phyloP scores from a whole-genome alignment of 1,140 invertebrate genomes.

The Orius insidiosus region DNA sequence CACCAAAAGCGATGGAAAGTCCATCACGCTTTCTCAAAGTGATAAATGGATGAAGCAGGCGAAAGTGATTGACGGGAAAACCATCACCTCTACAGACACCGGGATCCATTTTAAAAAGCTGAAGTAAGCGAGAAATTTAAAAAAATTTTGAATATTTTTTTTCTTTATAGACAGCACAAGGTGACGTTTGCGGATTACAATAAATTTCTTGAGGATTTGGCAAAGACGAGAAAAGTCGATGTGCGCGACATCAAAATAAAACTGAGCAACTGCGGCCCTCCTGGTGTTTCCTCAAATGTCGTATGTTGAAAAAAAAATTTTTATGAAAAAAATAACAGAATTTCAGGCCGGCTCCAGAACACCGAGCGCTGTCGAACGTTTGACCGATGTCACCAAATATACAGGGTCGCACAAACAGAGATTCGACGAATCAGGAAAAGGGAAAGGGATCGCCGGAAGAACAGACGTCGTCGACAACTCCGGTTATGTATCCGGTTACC shows the following conservation, averaged over 20 bases:
- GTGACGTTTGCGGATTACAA: conserved; percentile 41
- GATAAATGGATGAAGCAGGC: conserved; percentile 95
- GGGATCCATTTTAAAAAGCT: conserved; percentile 78
- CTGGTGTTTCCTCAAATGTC: conserved; percentile 34
- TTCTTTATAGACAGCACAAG: conserved; percentile 14
- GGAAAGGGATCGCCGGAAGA: conserved; percentile 72
- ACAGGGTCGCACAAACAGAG: conserved; percentile 80
- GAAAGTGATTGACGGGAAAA: conserved; percentile 77
- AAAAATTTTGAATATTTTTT: conserved; percentile 4
- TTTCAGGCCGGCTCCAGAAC: conserved; percentile 9
- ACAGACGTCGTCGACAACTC: conserved; percentile 59
- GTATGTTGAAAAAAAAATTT: conserved; percentile 6
- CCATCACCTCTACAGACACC: conserved; percentile 75
- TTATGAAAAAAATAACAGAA: neutral
- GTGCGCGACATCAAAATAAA: conserved; percentile 56
- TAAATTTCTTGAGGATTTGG: conserved; percentile 62
- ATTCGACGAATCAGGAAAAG: conserved; percentile 49
- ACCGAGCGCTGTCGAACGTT: conserved; percentile 45
- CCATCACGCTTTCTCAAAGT: conserved; percentile 70
- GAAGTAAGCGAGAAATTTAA: conserved; percentile 35
- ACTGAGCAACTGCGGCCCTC: conserved; percentile 54
- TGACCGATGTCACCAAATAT: conserved; percentile 81
- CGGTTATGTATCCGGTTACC: conserved; percentile 78
- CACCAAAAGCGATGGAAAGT: conserved; percentile 66
- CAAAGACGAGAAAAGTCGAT: conserved; percentile 62